phyloP scores from a whole-genome alignment of 2,888 invertebrate species.

The Schizotus pectinicornis region DNA sequence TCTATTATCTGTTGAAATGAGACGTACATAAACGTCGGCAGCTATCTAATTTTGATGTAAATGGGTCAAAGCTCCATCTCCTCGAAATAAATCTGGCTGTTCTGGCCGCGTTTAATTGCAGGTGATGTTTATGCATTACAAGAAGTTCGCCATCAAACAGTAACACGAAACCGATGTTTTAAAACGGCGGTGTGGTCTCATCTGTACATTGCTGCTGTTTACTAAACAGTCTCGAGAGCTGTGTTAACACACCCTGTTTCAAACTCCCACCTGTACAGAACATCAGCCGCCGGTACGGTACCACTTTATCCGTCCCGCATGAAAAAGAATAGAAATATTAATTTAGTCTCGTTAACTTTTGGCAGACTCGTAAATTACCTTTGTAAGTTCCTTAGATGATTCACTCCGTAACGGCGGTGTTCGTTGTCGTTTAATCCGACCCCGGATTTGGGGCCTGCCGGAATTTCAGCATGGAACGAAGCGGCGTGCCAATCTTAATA shows the following conservation, averaged over 20 bases:
- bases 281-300: constrained; percentile 8
- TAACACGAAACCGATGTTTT: constrained; percentile 27
- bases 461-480: constrained; percentile 8
- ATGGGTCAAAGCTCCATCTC: not conserved
- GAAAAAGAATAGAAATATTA: constrained; percentile 39
- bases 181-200: constrained; percentile 36
- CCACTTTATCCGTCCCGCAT: constrained; percentile 20
- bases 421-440: not conserved
- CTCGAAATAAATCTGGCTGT: constrained; percentile 10
- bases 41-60: too few species aligned
- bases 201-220: constrained; percentile 35
- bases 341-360: constrained; percentile 41
- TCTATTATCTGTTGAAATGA: constrained; percentile 5
- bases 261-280: constrained; percentile 36
- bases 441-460: not conserved
- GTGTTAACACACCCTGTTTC: constrained; percentile 42
- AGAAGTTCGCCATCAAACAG: constrained; percentile 20
- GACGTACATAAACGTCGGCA: not conserved
- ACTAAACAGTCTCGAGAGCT: constrained; percentile 38
- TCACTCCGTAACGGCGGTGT: constrained; percentile 15
- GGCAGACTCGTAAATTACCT: constrained; percentile 39
- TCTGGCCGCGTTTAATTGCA: constrained; percentile 15
- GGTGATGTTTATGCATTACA: constrained; percentile 14
- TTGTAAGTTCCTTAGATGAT: constrained; percentile 30
- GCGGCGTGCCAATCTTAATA: constrained; percentile 24